A percentile compares a stretch with the other conserved stretches of the same genome.
Conservation (phyloP, 64 coral and sea anemone genomes). For the Porites australiensis region DNA sequence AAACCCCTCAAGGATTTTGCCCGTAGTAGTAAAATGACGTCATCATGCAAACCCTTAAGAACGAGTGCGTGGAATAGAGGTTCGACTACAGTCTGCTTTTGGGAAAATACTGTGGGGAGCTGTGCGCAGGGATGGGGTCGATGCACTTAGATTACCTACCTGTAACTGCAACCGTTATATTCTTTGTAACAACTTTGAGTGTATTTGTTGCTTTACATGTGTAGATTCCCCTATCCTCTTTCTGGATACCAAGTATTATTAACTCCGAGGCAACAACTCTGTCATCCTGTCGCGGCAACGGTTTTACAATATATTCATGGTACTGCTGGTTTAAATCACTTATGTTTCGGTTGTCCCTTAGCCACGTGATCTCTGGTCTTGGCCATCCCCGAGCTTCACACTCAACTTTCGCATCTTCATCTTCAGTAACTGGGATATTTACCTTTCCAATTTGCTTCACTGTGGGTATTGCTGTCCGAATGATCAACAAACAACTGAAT, state of each 20-base stretch:
- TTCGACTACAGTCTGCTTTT: too few relatives aligned
- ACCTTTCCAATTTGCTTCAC: neutral
- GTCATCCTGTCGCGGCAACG: neutral
- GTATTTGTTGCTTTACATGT: neutral
- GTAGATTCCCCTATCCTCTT: neutral
- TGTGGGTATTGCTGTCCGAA: slow-evolving; percentile 3
- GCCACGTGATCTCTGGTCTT: neutral
- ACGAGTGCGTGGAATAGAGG: too few relatives aligned
- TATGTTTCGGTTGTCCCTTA: neutral
- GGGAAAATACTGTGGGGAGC: too few relatives aligned
- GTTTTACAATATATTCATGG: neutral
- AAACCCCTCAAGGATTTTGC: too few relatives aligned
- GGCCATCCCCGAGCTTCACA: slow-evolving; percentile 5
- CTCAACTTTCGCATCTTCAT: neutral
- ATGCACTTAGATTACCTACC: neutral
- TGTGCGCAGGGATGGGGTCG: too few relatives aligned
- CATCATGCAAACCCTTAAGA: too few relatives aligned
- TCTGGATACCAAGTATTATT: neutral
- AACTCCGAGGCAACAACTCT: neutral
- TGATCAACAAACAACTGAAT: neutral
- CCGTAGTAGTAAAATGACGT: too few relatives aligned
- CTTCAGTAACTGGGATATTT: accelerated
- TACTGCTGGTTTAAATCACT: neutral
- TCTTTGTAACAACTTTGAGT: neutral
- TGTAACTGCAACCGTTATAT: neutral